Evolutionary conservation across 2,888 invertebrate species (phyloP).

Genomic region (Tetragonisca angustula): DNA sequence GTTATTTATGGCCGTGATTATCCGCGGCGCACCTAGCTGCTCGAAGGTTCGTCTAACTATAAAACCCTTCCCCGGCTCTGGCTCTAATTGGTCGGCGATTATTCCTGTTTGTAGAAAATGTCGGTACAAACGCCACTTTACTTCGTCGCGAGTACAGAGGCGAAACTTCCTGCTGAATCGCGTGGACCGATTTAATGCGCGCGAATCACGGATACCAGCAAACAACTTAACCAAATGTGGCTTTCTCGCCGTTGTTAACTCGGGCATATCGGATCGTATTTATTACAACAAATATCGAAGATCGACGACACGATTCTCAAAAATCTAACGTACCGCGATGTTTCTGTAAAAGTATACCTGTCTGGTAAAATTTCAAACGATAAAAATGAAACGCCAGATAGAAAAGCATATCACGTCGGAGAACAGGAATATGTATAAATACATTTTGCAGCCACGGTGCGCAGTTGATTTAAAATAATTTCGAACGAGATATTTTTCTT

Average conservation of each 20-base stretch:
- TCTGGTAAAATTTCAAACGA: background rate
- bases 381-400: background rate
- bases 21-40: conserved; percentile 77
- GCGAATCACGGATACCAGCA: conserved; percentile 36
- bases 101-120: conserved; percentile 72
- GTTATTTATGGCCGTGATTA: conserved; percentile 82
- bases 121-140: conserved; percentile 62
- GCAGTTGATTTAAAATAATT: background rate
- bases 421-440: background rate
- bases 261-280: background rate
- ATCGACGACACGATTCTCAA: background rate
- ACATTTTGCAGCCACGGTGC: rapidly evolving
- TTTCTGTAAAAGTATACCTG: too few species aligned
- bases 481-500: conserved; percentile 4
- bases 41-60: conserved; percentile 65
- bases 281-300: too few species aligned
- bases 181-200: conserved; percentile 49
- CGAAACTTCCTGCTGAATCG: conserved; percentile 36
- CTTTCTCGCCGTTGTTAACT: conserved; percentile 20
- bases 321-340: background rate
- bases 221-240: conserved; percentile 22
- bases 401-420: background rate
- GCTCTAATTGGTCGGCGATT: conserved; percentile 76
- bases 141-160: conserved; percentile 36
- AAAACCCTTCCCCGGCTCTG: conserved; percentile 32